Evolutionary conservation across 2,888 invertebrate genomes (phyloP).

Genomic region (Ischnura elegans): DNA sequence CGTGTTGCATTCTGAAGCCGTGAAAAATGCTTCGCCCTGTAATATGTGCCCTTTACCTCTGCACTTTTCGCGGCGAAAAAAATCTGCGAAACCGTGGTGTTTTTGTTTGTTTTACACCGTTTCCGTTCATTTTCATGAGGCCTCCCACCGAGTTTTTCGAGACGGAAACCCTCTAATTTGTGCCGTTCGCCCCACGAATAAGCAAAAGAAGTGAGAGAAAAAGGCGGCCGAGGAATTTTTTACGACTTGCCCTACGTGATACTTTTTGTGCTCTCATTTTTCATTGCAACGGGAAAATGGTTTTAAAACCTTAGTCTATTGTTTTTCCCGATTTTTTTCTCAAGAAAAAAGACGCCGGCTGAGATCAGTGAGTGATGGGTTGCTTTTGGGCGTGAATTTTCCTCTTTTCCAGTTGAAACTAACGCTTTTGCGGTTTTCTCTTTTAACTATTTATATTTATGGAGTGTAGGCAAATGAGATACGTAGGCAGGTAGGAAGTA

Average conservation of each 20-base stretch:
- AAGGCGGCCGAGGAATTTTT: conserved; percentile 19
- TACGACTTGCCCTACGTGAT: neutral
- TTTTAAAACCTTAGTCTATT: neutral
- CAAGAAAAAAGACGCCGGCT: neutral
- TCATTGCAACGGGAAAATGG: neutral
- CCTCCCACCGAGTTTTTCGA: conserved; percentile 46
- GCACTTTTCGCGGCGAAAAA: neutral
- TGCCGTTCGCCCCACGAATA: neutral
- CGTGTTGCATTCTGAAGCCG: conserved; percentile 12
- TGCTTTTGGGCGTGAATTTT: neutral
- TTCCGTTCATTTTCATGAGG: neutral
- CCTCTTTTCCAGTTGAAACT: too few relatives aligned
- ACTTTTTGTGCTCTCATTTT: neutral
- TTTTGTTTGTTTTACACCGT: neutral
- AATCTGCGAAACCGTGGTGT: neutral
- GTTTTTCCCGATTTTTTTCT: neutral
- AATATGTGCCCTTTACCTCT: neutral
- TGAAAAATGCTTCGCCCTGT: conserved; percentile 26
- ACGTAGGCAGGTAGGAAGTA: too few relatives aligned
- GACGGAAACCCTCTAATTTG: conserved; percentile 37
- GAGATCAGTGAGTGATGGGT: neutral
- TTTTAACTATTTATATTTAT: too few relatives aligned
- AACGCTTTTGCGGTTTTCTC: too few relatives aligned
- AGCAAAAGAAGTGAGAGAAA: conserved; percentile 15
- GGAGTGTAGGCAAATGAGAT: too few relatives aligned